Evolutionary conservation across 2,113 vertebrate species (phyloP).

Genomic region (Coptodon bakossiorum): DNA sequence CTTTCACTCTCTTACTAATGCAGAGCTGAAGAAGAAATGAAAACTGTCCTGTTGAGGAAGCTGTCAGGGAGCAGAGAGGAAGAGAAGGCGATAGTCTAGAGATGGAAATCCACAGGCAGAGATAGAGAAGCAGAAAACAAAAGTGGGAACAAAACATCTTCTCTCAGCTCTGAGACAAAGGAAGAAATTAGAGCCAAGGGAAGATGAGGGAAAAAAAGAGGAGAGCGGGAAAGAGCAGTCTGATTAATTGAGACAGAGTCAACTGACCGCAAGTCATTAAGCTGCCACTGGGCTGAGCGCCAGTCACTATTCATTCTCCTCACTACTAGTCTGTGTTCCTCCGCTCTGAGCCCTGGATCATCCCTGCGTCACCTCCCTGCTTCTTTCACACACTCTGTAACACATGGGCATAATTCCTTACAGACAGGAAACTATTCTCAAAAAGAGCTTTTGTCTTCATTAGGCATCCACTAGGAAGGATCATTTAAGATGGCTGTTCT

Average conservation of each 20-base stretch:
- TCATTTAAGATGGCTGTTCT: slow-evolving; percentile 20
- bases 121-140: slow-evolving; percentile 25
- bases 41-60: slow-evolving; percentile 6
- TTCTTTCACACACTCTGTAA: slow-evolving; percentile 36
- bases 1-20: slow-evolving; percentile 45
- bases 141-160: slow-evolving; percentile 16
- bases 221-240: slow-evolving; percentile 50
- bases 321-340: slow-evolving; percentile 30
- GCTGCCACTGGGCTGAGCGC: slow-evolving; percentile 60
- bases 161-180: slow-evolving; percentile 2
- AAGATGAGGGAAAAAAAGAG: slow-evolving; percentile 1
- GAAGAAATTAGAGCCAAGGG: slow-evolving; percentile 31
- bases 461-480: slow-evolving; percentile 27
- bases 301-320: slow-evolving; percentile 68
- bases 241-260: slow-evolving; percentile 74
- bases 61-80: neutral
- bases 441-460: slow-evolving; percentile 51
- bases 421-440: slow-evolving; percentile 27
- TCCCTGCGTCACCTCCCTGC: slow-evolving; percentile 38
- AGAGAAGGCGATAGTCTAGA: neutral
- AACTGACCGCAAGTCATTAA: slow-evolving; percentile 72
- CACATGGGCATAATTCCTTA: slow-evolving; percentile 35
- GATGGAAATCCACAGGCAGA: neutral
- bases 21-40: slow-evolving; percentile 10
- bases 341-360: slow-evolving; percentile 36